A percentile compares a stretch with the other conserved stretches of the same genome.
Conservation (phyloP, 2,888 invertebrate genomes). For the Euproctis similis region DNA sequence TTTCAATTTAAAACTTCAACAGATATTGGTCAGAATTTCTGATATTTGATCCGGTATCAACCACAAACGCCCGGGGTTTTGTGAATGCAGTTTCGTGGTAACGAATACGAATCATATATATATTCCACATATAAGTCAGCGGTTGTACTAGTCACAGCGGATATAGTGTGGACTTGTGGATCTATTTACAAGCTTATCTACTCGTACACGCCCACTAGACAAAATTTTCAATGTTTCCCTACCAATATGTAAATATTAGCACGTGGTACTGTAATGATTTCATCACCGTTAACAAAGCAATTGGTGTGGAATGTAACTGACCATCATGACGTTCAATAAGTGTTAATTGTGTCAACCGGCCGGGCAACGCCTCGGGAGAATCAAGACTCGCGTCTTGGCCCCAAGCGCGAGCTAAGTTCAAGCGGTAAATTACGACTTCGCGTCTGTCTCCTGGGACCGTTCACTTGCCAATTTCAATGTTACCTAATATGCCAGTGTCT, state of each 20-base stretch:
- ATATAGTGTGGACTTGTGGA: constrained; percentile 32
- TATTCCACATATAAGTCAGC: too few species aligned
- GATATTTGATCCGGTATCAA: too few species aligned
- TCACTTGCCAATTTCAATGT: constrained; percentile 47
- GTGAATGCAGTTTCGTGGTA: too few species aligned
- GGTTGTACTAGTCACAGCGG: constrained; percentile 28
- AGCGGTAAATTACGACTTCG: constrained; percentile 46
- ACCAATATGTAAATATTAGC: constrained; percentile 24
- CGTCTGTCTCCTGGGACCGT: too few species aligned
- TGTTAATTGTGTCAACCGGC: constrained; percentile 52
- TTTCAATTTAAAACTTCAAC: too few species aligned
- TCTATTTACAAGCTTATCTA: constrained; percentile 23
- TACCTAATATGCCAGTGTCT: constrained; percentile 45
- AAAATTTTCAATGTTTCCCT: constrained; percentile 17
- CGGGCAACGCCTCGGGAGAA: constrained; percentile 34
- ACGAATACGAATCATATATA: too few species aligned
- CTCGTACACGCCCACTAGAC: constrained; percentile 12
- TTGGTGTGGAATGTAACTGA: constrained; percentile 31
- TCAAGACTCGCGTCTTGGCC: constrained; percentile 24
- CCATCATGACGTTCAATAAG: constrained; percentile 47
- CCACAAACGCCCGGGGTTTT: too few species aligned
- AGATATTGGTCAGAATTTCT: too few species aligned
- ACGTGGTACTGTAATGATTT: constrained; percentile 37
- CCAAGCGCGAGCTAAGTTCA: constrained; percentile 35
- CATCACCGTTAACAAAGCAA: constrained; percentile 38